phyloP scores from a whole-genome alignment of 1,140 invertebrate species.

The Streblospio benedicti region DNA sequence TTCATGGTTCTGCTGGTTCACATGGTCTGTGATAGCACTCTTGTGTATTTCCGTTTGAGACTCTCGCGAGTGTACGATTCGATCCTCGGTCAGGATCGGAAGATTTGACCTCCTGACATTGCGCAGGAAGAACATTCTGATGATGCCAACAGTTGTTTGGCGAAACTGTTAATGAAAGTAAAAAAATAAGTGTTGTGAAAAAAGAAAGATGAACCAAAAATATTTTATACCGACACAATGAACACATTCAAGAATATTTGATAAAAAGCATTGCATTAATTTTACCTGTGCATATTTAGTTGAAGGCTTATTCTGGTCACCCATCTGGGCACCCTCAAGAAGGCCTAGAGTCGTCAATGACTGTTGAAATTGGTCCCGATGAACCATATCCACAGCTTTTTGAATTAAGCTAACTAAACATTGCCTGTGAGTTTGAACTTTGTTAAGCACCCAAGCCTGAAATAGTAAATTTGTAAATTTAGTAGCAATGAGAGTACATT shows the following conservation, averaged over 20 bases:
- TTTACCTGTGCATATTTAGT: slow-evolving; percentile 29
- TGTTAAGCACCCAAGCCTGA: slow-evolving; percentile 53
- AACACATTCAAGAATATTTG: background rate
- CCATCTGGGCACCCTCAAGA: slow-evolving; percentile 23
- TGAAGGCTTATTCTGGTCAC: background rate
- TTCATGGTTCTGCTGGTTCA: too few species aligned
- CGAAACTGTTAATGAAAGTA: too few species aligned
- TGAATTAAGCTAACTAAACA: slow-evolving; percentile 35
- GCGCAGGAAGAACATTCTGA: too few species aligned
- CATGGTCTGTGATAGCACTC: too few species aligned
- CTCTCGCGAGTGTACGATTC: too few species aligned
- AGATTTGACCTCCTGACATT: too few species aligned
- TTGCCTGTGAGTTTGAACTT: slow-evolving; percentile 50
- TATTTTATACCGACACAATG: background rate
- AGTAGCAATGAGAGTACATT: background rate
- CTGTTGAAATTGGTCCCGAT: slow-evolving; percentile 55
- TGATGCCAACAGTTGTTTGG: too few species aligned
- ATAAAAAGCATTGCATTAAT: background rate
- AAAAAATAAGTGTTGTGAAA: too few species aligned
- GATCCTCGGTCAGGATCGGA: too few species aligned
- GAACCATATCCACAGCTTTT: slow-evolving; percentile 51
- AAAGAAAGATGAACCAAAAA: background rate
- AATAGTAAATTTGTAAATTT: slow-evolving; percentile 20
- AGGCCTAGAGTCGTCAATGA: slow-evolving; percentile 52
- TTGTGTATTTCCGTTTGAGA: too few species aligned